phyloP scores from a whole-genome alignment of 2,797 vertebrate species.

The Heliangelus exortis region DNA sequence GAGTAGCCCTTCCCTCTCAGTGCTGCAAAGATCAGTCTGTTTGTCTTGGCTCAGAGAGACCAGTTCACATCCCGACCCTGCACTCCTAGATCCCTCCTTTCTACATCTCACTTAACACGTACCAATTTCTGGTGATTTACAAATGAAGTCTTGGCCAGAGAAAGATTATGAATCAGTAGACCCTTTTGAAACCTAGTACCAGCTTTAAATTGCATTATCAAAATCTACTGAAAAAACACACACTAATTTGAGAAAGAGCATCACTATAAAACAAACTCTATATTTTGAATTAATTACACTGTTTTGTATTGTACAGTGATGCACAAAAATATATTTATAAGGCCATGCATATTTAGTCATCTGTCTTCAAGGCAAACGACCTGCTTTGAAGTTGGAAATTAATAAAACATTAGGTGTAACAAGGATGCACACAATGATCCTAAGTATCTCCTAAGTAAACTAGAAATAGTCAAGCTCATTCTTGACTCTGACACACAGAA shows the following conservation, averaged over 20 bases:
- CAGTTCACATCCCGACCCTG: neutral
- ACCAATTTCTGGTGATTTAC: neutral
- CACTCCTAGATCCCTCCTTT: neutral
- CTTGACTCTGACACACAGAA: constrained; percentile 51
- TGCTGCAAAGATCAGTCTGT: neutral
- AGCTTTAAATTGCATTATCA: neutral
- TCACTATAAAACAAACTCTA: neutral
- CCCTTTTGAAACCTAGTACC: neutral
- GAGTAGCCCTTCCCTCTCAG: neutral
- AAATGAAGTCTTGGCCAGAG: neutral
- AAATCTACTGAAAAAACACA: neutral
- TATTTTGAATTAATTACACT: neutral
- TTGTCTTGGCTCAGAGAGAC: neutral
- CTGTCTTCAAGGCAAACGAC: constrained; percentile 43
- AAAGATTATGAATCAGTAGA: neutral
- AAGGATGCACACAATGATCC: constrained; percentile 53
- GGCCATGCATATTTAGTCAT: constrained; percentile 6
- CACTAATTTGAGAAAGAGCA: neutral
- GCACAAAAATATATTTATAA: neutral
- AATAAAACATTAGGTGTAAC: constrained; percentile 62
- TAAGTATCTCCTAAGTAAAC: constrained; percentile 63
- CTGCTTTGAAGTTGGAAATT: constrained; percentile 32
- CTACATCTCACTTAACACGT: neutral
- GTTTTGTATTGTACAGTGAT: neutral
- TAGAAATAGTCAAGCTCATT: constrained; percentile 65